Conservation (phyloP, 2,113 vertebrate species). For the Numenius arquata region DNA sequence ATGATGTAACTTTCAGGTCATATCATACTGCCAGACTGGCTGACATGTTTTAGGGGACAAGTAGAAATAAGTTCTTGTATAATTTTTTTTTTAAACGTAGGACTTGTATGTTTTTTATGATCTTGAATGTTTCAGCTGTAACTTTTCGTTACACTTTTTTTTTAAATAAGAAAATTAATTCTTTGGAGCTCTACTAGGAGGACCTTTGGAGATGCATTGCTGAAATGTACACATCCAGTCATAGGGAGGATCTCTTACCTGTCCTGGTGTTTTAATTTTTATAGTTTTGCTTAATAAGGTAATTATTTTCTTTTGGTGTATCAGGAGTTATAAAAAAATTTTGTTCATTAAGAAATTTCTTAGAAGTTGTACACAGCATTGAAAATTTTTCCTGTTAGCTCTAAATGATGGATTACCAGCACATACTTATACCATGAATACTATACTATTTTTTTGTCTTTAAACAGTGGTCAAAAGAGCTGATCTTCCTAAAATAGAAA, state of each 20-base stretch:
- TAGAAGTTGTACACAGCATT: background rate
- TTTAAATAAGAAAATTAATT: background rate
- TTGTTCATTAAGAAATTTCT: background rate
- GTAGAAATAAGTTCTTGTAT: background rate
- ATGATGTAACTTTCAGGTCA: background rate
- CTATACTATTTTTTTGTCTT: background rate
- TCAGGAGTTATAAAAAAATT: background rate
- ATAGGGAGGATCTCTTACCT: background rate
- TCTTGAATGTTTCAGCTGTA: background rate
- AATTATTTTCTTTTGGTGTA: background rate
- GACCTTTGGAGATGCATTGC: background rate
- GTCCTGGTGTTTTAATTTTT: background rate
- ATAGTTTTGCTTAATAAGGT: background rate
- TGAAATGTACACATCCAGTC: background rate
- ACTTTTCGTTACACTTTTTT: background rate
- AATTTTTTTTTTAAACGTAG: background rate
- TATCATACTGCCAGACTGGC: background rate
- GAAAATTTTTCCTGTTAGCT: background rate
- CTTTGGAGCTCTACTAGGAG: background rate
- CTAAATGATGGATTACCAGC: background rate
- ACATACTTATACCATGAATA: background rate
- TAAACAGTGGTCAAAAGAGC: background rate
- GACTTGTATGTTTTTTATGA: background rate
- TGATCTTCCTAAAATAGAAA: background rate
- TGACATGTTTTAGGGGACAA: background rate